A percentile compares a stretch with the other conserved stretches of the same genome.
Conservation (phyloP, 2,797 vertebrate species). For the Dendrocincla tyrannina region DNA sequence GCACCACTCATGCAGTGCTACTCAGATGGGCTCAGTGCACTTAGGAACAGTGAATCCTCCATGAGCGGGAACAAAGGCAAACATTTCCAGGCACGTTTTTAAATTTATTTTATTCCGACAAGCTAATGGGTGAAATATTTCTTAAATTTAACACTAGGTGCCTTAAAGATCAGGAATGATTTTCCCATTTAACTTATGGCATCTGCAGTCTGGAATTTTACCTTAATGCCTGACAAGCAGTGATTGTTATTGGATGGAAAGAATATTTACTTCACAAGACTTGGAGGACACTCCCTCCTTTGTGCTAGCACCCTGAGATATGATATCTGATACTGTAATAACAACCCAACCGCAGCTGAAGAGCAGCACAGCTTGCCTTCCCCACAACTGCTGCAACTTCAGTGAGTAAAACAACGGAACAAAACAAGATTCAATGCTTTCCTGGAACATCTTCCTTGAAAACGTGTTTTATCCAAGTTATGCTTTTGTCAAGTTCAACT, state of each 20-base stretch:
- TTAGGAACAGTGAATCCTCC: not conserved
- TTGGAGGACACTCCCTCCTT: not conserved
- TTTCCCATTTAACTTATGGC: not conserved
- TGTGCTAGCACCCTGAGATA: not conserved
- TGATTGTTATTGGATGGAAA: not conserved
- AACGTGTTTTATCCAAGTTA: not conserved
- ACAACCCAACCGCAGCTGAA: not conserved
- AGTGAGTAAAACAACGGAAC: not conserved
- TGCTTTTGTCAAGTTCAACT: not conserved
- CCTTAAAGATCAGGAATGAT: not conserved
- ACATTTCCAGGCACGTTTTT: not conserved
- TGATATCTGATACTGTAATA: not conserved
- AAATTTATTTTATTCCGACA: not conserved
- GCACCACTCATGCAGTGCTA: not conserved
- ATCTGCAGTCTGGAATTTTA: not conserved
- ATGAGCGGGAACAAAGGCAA: not conserved
- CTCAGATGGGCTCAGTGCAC: not conserved
- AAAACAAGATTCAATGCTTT: not conserved
- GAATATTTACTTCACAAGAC: not conserved
- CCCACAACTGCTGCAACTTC: not conserved
- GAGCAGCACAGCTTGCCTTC: accelerated
- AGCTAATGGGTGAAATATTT: not conserved
- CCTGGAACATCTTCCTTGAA: not conserved
- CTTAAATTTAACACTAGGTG: not conserved
- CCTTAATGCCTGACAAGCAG: not conserved